A percentile compares a stretch with the other conserved stretches of the same genome.
These are phyloP conservation scores for Eupleurogrammus muticus DNA, from an alignment of 2,797 vertebrate genomes.

Conservation along the genomic window DNA sequence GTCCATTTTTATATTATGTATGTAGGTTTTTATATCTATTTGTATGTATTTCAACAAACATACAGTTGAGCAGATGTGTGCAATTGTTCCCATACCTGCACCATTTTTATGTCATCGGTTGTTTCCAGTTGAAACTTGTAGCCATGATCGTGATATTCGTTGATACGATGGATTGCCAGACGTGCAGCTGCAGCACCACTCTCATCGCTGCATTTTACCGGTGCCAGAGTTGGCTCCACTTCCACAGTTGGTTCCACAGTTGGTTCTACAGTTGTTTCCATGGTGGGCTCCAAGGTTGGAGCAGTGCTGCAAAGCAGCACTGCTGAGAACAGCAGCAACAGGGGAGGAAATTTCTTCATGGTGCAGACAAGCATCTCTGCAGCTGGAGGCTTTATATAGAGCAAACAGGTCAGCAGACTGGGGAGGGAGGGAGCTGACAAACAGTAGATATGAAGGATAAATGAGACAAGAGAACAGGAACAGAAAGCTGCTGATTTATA, in stretches of 20 bases:
- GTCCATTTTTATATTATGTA: no score
- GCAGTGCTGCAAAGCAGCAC: constrained; percentile 24
- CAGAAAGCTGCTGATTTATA: constrained; percentile 1
- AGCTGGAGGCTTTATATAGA: constrained; percentile 14
- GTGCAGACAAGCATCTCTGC: constrained; percentile 1
- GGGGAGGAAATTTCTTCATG: constrained; percentile 57
- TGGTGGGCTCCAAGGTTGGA: neutral
- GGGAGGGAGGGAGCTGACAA: neutral
- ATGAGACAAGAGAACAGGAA: neutral
- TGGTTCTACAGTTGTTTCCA: no score
- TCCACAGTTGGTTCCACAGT: no score
- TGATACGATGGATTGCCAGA: constrained; percentile 55
- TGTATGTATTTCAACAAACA: neutral
- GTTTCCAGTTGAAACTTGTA: constrained; percentile 67
- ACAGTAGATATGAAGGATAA: neutral
- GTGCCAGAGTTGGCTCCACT: neutral
- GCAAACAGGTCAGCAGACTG: neutral
- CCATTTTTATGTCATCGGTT: neutral
- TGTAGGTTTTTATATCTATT: no score
- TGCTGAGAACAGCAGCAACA: constrained; percentile 40
- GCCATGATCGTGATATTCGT: constrained; percentile 60
- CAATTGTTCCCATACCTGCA: constrained; percentile 16
- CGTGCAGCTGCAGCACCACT: neutral
- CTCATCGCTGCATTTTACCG: constrained; percentile 30
- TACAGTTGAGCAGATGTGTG: neutral